Evolutionary conservation across 2,888 invertebrate species (phyloP), one percentile per base, ranked within the genome.

Genomic region (Acleris laterana): DNA sequence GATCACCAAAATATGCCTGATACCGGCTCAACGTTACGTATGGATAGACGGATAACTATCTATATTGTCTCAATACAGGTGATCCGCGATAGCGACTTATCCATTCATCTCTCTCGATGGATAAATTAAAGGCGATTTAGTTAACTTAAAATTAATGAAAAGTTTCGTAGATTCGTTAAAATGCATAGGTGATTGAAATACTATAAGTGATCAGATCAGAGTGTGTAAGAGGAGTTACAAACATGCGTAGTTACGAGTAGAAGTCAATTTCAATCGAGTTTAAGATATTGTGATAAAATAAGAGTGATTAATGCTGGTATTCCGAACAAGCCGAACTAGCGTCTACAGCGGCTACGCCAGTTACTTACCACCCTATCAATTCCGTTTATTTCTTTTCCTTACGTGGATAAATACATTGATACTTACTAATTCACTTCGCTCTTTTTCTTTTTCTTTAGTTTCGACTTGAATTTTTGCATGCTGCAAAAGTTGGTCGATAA

Each of bases 401-500:
- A 90, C 80, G 80, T 81, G 81, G 82, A 81, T 84, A 87, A 90
- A 88, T 88, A 91, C 88, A 89, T 89, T 87, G 81, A 92, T 91
- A 93, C 92, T 93, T 92, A 93, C 93, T 81, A 91, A 89, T 89
- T 90, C 93, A 82, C 89, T 93, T 93, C 93, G 93, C 84, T 93
- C 93, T 88, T 93, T 93, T 86, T 93, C 89, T 88, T 91, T 93
- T 79, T 88, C 88, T 89, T 94, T 94, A 75, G 90, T 82, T 75
- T 93, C 93, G 72, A 94, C 94, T 83, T 94, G 94, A 80, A 89
- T 90, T 84, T 94, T 94, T 71, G 95, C 95, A 81, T 93, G 93
- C 79, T 93, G 92, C 79, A 94, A 91, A 68, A 95, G 91, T 81
- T 94, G 93, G 76, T 95, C 94, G 72, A 95, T 93, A 84, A 94